Percentiles rank a stretch among this genome's conserved stretches.
Evolutionary conservation across 2,113 vertebrate species (phyloP).

Genomic region (Eublepharis macularius): DNA sequence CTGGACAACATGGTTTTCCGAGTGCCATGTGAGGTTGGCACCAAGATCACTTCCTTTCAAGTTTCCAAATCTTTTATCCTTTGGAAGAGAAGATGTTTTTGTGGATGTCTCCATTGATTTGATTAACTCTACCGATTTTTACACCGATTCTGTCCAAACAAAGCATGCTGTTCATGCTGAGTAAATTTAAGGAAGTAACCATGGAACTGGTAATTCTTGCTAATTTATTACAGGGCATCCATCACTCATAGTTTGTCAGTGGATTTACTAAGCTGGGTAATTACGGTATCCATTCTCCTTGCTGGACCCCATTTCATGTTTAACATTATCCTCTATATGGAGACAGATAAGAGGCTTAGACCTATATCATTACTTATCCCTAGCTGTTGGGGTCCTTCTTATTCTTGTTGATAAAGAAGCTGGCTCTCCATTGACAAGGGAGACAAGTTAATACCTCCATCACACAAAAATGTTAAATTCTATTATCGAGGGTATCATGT

Average conservation of each 20-base stretch:
- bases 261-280: slow-evolving; percentile 6
- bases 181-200: not conserved
- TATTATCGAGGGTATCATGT: slow-evolving; percentile 1
- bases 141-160: not conserved
- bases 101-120: slow-evolving; percentile 12
- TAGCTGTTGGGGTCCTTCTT: not conserved
- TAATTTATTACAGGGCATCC: not conserved
- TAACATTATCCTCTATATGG: not conserved
- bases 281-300: not conserved
- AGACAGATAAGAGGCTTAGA: not conserved
- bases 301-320: not conserved
- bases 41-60: not conserved
- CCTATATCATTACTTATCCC: not conserved
- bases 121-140: slow-evolving; percentile 14
- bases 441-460: slow-evolving; percentile 8
- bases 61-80: not conserved
- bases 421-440: not conserved
- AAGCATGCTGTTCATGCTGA: fast-evolving
- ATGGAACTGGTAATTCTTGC: not conserved
- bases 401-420: not conserved
- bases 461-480: not conserved
- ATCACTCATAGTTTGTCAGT: not conserved
- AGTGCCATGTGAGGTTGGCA: too few relatives aligned
- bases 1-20: not conserved
- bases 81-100: not conserved